Percentiles rank a stretch among this genome's conserved stretches.
Evolutionary conservation across 2,888 invertebrate genomes (phyloP).

Genomic region (Sarcophaga carnaria): DNA sequence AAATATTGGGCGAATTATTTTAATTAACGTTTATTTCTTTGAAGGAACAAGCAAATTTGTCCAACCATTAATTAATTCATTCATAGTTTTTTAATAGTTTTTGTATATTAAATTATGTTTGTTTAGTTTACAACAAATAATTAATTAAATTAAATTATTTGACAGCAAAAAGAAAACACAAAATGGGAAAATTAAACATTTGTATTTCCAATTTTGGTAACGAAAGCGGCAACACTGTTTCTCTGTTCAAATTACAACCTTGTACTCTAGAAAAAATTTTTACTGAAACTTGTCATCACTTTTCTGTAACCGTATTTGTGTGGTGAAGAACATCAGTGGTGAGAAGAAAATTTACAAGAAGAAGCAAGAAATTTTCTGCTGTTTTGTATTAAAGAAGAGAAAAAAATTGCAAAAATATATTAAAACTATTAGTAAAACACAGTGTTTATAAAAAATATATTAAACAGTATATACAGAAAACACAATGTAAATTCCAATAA

Average conservation of each 20-base stretch:
- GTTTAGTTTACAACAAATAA: no score
- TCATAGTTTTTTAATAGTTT: no score
- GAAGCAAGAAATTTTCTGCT: slow-evolving; percentile 62
- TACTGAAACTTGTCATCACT: slow-evolving; percentile 29
- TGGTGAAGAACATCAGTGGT: slow-evolving; percentile 28
- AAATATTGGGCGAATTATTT: no score
- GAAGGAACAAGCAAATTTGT: no score
- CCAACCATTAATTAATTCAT: no score
- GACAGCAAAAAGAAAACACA: no score
- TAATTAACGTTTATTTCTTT: no score
- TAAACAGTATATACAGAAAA: slow-evolving; percentile 36
- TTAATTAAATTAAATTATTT: no score
- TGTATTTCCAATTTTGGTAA: no score
- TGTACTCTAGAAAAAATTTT: background rate
- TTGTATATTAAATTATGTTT: no score
- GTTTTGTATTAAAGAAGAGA: slow-evolving; percentile 57
- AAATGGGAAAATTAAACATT: no score
- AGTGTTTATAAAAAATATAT: slow-evolving; percentile 44
- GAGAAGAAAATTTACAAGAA: slow-evolving; percentile 52
- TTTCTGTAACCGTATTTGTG: background rate
- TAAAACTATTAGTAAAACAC: slow-evolving; percentile 51
- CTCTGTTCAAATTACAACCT: background rate
- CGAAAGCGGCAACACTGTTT: no score
- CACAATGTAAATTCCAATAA: slow-evolving; percentile 8
- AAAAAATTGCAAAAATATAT: slow-evolving; percentile 53